A percentile compares a stretch with the other conserved stretches of the same genome.
phyloP scores from a whole-genome alignment of 2,888 invertebrate genomes.

The Melitaea athalia region DNA sequence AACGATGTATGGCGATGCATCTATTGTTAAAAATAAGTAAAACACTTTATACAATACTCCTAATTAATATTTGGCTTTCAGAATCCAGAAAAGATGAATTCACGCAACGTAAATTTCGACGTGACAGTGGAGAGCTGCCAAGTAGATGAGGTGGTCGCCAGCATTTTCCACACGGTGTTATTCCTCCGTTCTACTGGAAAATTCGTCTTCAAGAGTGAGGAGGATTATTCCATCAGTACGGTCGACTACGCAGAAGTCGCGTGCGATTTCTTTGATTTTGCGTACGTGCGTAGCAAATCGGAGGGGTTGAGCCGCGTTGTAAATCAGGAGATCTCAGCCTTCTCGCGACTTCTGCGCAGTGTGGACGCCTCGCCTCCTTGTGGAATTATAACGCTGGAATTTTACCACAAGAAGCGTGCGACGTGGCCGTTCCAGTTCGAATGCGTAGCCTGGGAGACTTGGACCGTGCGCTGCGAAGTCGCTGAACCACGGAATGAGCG shows the following conservation, averaged over 20 bases:
- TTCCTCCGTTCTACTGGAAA: constrained; percentile 95
- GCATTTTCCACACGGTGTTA: constrained; percentile 95
- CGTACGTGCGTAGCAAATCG: constrained; percentile 97
- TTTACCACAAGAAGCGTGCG: constrained; percentile 95
- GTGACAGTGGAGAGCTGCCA: constrained; percentile 94
- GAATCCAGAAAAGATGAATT: constrained; percentile 85
- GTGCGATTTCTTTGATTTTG: constrained; percentile 98
- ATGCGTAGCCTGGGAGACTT: constrained; percentile 98
- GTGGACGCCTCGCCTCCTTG: constrained; percentile 84
- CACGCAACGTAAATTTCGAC: constrained; percentile 90
- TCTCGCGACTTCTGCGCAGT: constrained; percentile 89
- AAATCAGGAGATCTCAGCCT: constrained; percentile 88
- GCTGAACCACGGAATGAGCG: constrained; percentile 92
- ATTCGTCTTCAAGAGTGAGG: constrained; percentile 96
- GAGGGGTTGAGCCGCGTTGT: constrained; percentile 86
- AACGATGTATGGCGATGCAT: no score
- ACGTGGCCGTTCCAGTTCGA: constrained; percentile 96
- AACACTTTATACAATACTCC: no score
- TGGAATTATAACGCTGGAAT: constrained; percentile 96
- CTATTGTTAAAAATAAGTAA: no score
- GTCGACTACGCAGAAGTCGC: constrained; percentile 98
- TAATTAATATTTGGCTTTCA: no score
- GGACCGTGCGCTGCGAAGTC: constrained; percentile 96
- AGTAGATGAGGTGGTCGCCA: constrained; percentile 95
- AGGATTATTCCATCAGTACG: constrained; percentile 97